Conservation (phyloP, 2,113 vertebrate genomes). For the Callocephalon fimbriatum region DNA sequence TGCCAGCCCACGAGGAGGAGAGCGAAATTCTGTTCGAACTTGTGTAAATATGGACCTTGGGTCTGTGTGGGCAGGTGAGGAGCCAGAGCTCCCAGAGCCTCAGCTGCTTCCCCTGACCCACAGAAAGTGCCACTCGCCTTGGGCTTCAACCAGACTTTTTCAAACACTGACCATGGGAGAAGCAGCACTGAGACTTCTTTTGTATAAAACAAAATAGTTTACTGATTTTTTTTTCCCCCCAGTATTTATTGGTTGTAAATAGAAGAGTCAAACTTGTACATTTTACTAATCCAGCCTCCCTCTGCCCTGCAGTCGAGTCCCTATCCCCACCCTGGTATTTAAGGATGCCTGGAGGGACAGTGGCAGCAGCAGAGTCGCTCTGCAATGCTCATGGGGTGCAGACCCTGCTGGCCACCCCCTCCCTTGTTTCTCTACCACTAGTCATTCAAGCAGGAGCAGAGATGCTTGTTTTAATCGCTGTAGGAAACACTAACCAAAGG, state of each 20-base stretch:
- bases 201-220: constrained; percentile 73
- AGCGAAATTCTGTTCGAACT: neutral
- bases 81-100: neutral
- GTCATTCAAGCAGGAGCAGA: neutral
- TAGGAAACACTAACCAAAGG: constrained; percentile 53
- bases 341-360: neutral
- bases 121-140: constrained; percentile 43
- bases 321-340: neutral
- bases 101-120: neutral
- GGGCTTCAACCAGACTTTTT: constrained; percentile 28
- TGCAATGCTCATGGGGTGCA: fast-evolving
- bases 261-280: constrained; percentile 78
- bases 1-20: neutral
- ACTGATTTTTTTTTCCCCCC: constrained; percentile 37
- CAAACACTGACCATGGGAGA: constrained; percentile 32
- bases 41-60: constrained; percentile 17
- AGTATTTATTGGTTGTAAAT: constrained; percentile 89
- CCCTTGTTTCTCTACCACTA: neutral
- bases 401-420: neutral
- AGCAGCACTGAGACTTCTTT: constrained; percentile 28
- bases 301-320: constrained; percentile 29
- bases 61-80: neutral
- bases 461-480: neutral
- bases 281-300: constrained; percentile 76
- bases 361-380: neutral